Evolutionary conservation across 2,113 vertebrate genomes (phyloP).

Genomic region (Pandion haliaetus): DNA sequence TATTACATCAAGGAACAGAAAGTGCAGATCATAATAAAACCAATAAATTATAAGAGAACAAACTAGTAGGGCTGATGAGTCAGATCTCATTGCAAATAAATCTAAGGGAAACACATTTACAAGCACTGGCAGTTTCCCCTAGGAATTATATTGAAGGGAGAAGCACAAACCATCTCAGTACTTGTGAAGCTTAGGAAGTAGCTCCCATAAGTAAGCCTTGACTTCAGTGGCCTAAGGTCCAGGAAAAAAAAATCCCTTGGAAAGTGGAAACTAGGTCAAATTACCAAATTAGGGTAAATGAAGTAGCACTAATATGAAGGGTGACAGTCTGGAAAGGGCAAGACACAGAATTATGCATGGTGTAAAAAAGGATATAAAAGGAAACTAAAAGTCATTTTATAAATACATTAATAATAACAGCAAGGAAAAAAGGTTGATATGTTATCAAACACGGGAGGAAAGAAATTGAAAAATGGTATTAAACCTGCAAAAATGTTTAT

Average conservation of each 20-base stretch:
- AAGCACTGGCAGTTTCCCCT: not conserved
- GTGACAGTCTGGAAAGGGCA: not conserved
- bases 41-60: conserved; percentile 26
- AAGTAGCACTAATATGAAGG: not conserved
- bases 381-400: not conserved
- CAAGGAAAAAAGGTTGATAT: not conserved
- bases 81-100: conserved; percentile 23
- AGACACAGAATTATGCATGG: not conserved
- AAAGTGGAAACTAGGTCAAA: not conserved
- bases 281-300: not conserved
- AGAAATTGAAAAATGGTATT: not conserved
- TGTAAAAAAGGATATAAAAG: not conserved
- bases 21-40: conserved; percentile 43
- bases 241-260: not conserved
- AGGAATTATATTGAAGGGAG: not conserved
- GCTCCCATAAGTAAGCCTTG: not conserved
- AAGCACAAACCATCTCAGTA: not conserved
- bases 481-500: not conserved
- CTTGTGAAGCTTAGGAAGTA: not conserved
- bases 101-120: not conserved
- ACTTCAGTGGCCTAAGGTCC: not conserved
- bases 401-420: not conserved
- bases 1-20: conserved; percentile 26
- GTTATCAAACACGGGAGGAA: not conserved
- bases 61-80: conserved; percentile 3